These are phyloP conservation scores for Danio albolineatus DNA, from an alignment of 2,797 vertebrate genomes.

Conservation along the genomic window DNA sequence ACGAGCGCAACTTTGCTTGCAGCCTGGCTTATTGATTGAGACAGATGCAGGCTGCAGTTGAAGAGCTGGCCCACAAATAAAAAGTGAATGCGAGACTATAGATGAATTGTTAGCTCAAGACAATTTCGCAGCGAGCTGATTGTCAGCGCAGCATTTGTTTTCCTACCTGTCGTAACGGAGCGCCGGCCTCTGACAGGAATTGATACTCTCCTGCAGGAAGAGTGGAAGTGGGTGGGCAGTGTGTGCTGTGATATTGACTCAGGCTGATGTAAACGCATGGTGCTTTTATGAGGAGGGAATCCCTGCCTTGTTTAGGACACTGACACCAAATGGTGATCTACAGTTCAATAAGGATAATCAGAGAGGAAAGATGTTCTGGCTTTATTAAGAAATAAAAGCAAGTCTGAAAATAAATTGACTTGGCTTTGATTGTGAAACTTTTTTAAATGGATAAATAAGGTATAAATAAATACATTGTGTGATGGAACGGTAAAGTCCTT, in stretches of 20 bases:
- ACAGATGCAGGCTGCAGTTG: conserved; percentile 49
- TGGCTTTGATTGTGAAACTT: neutral
- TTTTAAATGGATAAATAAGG: neutral
- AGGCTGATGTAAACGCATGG: conserved; percentile 70
- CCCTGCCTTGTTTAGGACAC: neutral
- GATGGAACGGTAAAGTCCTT: neutral
- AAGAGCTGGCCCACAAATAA: conserved; percentile 54
- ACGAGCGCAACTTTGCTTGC: conserved; percentile 5
- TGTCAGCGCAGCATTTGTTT: conserved; percentile 71
- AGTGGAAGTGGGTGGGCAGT: conserved; percentile 6
- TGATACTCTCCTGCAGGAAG: conserved; percentile 63
- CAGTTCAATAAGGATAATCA: neutral
- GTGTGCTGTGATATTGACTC: conserved; percentile 39
- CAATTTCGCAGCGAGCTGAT: conserved; percentile 66
- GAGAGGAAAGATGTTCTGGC: neutral
- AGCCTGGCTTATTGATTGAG: conserved; percentile 61
- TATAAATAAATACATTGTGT: too few relatives aligned
- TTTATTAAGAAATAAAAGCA: neutral
- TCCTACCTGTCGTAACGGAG: conserved; percentile 64
- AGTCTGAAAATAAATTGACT: neutral
- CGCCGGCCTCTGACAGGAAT: conserved; percentile 63
- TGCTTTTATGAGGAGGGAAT: neutral
- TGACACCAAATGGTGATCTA: neutral
- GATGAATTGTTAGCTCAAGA: conserved; percentile 65
- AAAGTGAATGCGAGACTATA: conserved; percentile 67